phyloP scores from a whole-genome alignment of 1,140 invertebrate genomes.

The Drosophila grimshawi region DNA sequence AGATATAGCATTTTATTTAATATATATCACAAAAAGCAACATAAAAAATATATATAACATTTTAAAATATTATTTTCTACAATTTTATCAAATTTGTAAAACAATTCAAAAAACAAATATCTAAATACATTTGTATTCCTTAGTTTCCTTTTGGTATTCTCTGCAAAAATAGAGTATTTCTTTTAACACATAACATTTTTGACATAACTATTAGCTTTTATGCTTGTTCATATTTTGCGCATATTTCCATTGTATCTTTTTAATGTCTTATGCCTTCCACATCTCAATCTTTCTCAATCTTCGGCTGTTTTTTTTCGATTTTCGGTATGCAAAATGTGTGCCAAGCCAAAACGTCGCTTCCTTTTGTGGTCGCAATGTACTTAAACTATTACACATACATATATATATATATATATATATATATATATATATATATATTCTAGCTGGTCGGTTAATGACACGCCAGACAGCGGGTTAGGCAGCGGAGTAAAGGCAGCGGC shows the following conservation, averaged over 20 bases:
- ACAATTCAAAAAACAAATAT: too few relatives aligned
- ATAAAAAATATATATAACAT: too few relatives aligned
- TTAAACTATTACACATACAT: not conserved
- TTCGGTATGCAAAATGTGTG: slow-evolving; percentile 80
- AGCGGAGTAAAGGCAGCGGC: slow-evolving; percentile 10
- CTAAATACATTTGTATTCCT: too few relatives aligned
- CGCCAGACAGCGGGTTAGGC: slow-evolving; percentile 33
- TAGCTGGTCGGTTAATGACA: slow-evolving; percentile 66
- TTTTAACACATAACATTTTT: not conserved
- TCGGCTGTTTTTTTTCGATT: slow-evolving; percentile 59
- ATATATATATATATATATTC: not conserved
- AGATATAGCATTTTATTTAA: too few relatives aligned
- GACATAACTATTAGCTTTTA: not conserved
- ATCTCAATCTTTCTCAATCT: slow-evolving; percentile 22
- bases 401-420: slow-evolving; percentile 7
- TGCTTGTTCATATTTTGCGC: slow-evolving; percentile 42
- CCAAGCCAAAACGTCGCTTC: slow-evolving; percentile 57
- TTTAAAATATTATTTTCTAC: too few relatives aligned
- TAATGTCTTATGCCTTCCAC: slow-evolving; percentile 14
- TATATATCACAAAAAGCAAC: too few relatives aligned
- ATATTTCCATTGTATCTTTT: slow-evolving; percentile 44
- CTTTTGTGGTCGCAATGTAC: slow-evolving; percentile 33
- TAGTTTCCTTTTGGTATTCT: too few relatives aligned
- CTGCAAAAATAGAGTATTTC: too few relatives aligned
- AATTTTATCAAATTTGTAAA: too few relatives aligned